Percentiles rank a stretch among this genome's conserved stretches.
Conservation (phyloP, 2,113 vertebrate genomes). For the Progne subis region DNA sequence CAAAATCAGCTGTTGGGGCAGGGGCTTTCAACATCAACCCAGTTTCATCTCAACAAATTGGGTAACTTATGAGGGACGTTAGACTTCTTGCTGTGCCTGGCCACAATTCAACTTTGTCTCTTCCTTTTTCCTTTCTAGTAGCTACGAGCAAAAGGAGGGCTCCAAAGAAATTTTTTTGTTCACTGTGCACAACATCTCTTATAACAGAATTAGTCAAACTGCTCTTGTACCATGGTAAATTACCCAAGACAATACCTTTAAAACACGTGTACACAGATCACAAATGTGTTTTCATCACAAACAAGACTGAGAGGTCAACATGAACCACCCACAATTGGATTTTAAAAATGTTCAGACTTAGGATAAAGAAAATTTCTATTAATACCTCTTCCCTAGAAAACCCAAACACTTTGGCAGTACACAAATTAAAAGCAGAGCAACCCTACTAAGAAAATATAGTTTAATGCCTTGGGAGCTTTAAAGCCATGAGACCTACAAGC, state of each 20-base stretch:
- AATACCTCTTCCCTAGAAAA: neutral
- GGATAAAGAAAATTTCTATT: neutral
- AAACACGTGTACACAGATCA: neutral
- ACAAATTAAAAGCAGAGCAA: neutral
- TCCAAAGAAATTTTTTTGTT: neutral
- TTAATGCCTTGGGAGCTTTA: neutral
- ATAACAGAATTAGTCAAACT: neutral
- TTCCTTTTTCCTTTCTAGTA: neutral
- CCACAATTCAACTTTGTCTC: neutral
- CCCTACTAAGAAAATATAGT: neutral
- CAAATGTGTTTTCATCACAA: neutral
- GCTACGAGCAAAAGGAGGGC: neutral
- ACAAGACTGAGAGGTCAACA: neutral
- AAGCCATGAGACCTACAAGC: neutral
- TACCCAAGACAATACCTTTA: neutral
- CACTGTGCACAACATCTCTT: neutral
- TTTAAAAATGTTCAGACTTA: neutral
- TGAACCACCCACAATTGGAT: rapidly evolving
- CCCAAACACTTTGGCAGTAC: neutral
- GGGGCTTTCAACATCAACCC: neutral
- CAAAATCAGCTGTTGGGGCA: neutral
- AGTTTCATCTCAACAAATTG: neutral
- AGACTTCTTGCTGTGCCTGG: neutral
- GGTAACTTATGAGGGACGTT: neutral
- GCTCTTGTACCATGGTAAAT: neutral